These are phyloP conservation scores for Aurelia coerulea DNA, from an alignment of 30 jellyfish, hydroid and myxozoan species.

Conservation along the genomic window DNA sequence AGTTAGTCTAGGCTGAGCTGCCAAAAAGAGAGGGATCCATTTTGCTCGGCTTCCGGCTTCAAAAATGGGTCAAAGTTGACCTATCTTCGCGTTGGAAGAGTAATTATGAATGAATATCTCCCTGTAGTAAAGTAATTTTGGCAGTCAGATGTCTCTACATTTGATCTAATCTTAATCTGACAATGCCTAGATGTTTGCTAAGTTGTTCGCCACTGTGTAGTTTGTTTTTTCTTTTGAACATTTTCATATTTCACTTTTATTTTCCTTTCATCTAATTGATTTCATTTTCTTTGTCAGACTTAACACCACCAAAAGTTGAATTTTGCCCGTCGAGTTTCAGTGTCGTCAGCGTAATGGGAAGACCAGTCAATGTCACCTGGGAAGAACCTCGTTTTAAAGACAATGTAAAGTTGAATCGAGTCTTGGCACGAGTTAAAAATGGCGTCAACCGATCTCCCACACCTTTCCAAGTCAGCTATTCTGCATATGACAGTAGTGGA, in stretches of 20 bases:
- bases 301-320: conserved; percentile 72
- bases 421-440: conserved; percentile 9
- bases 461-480: conserved; percentile 51
- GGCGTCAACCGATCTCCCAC: conserved; percentile 54
- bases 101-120: too few relatives aligned
- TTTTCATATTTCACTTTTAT: neutral
- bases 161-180: too few relatives aligned
- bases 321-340: conserved; percentile 69
- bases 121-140: too few relatives aligned
- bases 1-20: too few relatives aligned
- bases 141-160: too few relatives aligned
- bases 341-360: conserved; percentile 50
- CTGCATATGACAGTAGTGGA: conserved; percentile 73
- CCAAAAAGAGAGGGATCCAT: too few relatives aligned
- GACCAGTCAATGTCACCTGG: conserved; percentile 73
- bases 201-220: conserved; percentile 3
- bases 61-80: too few relatives aligned
- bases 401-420: conserved; percentile 69
- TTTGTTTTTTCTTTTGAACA: neutral
- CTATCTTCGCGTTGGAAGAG: too few relatives aligned
- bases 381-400: conserved; percentile 87
- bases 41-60: too few relatives aligned
- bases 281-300: conserved; percentile 45
- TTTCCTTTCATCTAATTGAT: neutral
- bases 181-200: too few relatives aligned